These are phyloP conservation scores for Rallus crepitans DNA, from an alignment of 2,797 vertebrate genomes.

Conservation along the genomic window DNA sequence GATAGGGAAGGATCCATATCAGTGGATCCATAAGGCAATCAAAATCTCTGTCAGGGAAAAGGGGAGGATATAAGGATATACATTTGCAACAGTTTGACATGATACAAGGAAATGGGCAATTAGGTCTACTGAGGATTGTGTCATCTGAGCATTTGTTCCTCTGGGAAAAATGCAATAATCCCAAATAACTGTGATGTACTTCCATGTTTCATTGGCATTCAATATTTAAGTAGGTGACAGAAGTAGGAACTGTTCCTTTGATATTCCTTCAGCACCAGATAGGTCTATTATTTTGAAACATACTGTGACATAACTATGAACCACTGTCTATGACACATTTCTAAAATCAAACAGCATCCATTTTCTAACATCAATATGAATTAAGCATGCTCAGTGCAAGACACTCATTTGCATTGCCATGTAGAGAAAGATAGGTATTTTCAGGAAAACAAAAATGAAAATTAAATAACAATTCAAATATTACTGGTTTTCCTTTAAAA, in stretches of 20 bases:
- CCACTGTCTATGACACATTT: neutral
- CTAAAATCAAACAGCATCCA: neutral
- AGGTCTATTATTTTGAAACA: neutral
- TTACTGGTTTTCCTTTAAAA: neutral
- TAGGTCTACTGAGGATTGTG: neutral
- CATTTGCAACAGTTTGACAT: neutral
- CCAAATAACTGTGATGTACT: rapidly evolving
- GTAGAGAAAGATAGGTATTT: neutral
- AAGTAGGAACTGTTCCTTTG: neutral
- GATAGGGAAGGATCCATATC: neutral
- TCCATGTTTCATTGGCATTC: neutral
- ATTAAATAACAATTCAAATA: neutral
- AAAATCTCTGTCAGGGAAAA: neutral
- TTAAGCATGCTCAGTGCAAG: neutral
- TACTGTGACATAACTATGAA: neutral
- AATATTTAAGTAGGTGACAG: neutral
- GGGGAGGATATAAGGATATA: neutral
- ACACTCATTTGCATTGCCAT: neutral
- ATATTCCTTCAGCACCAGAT: neutral
- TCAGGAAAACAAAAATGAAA: neutral
- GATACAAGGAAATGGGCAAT: neutral
- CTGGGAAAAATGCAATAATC: neutral
- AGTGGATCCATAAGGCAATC: neutral
- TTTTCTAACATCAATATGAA: neutral
- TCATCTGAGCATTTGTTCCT: neutral